phyloP scores from a whole-genome alignment of 2,888 invertebrate genomes.

The Agriotes lineatus region DNA sequence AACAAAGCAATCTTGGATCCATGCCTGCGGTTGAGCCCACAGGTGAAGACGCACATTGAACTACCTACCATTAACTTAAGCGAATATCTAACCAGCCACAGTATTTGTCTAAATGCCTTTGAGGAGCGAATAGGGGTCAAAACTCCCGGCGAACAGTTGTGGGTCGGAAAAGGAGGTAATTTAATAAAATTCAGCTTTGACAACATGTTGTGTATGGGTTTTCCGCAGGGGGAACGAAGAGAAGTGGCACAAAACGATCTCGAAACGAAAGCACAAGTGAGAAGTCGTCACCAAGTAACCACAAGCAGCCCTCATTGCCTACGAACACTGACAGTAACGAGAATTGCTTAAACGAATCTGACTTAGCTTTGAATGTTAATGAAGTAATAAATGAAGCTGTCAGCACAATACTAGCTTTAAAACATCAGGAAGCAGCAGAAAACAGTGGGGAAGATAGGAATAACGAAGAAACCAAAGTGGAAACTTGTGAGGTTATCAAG shows the following conservation, averaged over 20 bases:
- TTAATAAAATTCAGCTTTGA: background rate
- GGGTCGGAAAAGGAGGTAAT: conserved; percentile 46
- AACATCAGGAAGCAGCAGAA: conserved; percentile 58
- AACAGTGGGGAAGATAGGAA: conserved; percentile 66
- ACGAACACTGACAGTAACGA: conserved; percentile 49
- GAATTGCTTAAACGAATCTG: conserved; percentile 42
- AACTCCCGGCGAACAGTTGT: conserved; percentile 67
- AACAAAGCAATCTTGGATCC: conserved; percentile 47
- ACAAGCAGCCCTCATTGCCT: conserved; percentile 16
- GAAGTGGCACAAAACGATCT: conserved; percentile 62
- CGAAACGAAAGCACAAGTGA: conserved; percentile 61
- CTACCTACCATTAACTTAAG: conserved; percentile 80
- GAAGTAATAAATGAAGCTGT: conserved; percentile 58
- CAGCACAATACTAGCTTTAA: conserved; percentile 59
- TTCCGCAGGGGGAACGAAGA: conserved; percentile 58
- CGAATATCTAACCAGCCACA: conserved; percentile 82
- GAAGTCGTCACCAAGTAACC: conserved; percentile 43
- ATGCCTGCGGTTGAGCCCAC: conserved; percentile 66
- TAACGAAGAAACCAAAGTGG: conserved; percentile 66
- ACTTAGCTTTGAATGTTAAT: conserved; percentile 42
- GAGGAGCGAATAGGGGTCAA: conserved; percentile 77
- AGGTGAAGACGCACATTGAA: conserved; percentile 75
- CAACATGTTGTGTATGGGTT: background rate
- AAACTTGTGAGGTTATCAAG: conserved; percentile 55
- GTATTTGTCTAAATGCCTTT: conserved; percentile 82